A percentile compares a stretch with the other conserved stretches of the same genome.
Conservation (phyloP, 2,888 invertebrate species). For the Pterobdella sp. region DNA sequence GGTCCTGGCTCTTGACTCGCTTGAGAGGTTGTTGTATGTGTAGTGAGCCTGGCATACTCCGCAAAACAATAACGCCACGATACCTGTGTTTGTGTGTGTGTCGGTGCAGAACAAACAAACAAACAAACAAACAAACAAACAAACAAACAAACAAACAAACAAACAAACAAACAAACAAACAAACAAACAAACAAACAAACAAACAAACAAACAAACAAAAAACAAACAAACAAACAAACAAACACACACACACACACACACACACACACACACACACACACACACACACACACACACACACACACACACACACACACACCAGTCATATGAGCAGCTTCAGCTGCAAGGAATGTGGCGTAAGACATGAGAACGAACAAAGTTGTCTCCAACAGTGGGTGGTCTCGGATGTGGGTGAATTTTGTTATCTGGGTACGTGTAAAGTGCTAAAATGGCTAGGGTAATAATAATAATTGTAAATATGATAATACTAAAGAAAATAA, state of each 20-base stretch:
- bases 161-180: neutral
- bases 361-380: slow-evolving; percentile 95
- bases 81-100: slow-evolving; percentile 54
- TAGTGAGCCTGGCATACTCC: slow-evolving; percentile 99
- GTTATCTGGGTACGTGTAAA: slow-evolving; percentile 51
- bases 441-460: too few relatives aligned
- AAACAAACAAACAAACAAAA: neutral
- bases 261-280: neutral
- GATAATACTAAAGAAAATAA: too few relatives aligned
- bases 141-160: neutral
- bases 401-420: slow-evolving; percentile 84
- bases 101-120: neutral
- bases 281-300: neutral
- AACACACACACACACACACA: neutral
- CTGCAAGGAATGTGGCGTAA: slow-evolving; percentile 90
- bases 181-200: neutral
- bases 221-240: neutral
- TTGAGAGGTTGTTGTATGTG: slow-evolving; percentile 88
- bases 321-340: slow-evolving; percentile 87
- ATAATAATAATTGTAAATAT: too few relatives aligned
- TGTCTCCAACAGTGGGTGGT: slow-evolving; percentile 88
- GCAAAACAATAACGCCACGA: slow-evolving; percentile 93
- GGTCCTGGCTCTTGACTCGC: slow-evolving; percentile 74
- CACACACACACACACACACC: slow-evolving; percentile 56
- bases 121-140: neutral